Conservation (phyloP, 2,888 invertebrate genomes). For the Leptarthrus brevirostris region DNA sequence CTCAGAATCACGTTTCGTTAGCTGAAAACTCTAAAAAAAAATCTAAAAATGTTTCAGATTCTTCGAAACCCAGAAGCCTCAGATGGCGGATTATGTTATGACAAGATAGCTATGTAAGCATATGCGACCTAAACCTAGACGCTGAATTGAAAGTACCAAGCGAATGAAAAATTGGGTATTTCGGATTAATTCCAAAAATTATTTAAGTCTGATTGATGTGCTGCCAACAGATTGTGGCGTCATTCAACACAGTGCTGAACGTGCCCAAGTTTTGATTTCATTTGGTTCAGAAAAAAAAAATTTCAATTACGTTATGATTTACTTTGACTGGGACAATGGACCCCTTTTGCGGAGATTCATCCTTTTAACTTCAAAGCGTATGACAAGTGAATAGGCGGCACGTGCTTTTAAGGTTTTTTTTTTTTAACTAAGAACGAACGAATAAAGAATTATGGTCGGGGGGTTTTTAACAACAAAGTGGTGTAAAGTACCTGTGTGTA, state of each 20-base stretch:
- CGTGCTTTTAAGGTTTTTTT: conserved; percentile 27
- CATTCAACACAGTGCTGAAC: conserved; percentile 26
- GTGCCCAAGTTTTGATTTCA: conserved; percentile 46
- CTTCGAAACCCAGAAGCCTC: neutral
- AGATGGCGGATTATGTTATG: neutral
- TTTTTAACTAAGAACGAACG: neutral
- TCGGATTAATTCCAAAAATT: conserved; percentile 42
- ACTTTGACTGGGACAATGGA: conserved; percentile 9
- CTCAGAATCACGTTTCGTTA: neutral
- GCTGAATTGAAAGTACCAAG: too few relatives aligned
- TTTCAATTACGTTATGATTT: conserved; percentile 42
- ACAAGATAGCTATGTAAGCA: neutral
- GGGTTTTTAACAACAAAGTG: conserved; percentile 1
- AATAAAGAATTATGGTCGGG: too few relatives aligned
- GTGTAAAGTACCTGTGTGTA: neutral
- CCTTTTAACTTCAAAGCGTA: conserved; percentile 38
- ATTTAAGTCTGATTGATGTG: conserved; percentile 41
- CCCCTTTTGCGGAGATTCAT: conserved; percentile 5
- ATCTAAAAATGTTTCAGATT: neutral
- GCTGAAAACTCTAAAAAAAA: too few relatives aligned
- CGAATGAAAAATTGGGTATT: neutral
- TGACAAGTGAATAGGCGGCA: conserved; percentile 35
- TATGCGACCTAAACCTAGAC: too few relatives aligned
- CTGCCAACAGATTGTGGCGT: conserved; percentile 17
- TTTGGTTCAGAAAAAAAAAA: conserved; percentile 16